Conservation (phyloP, 2,797 vertebrate genomes). For the Oryzias dopingdopingensis region DNA sequence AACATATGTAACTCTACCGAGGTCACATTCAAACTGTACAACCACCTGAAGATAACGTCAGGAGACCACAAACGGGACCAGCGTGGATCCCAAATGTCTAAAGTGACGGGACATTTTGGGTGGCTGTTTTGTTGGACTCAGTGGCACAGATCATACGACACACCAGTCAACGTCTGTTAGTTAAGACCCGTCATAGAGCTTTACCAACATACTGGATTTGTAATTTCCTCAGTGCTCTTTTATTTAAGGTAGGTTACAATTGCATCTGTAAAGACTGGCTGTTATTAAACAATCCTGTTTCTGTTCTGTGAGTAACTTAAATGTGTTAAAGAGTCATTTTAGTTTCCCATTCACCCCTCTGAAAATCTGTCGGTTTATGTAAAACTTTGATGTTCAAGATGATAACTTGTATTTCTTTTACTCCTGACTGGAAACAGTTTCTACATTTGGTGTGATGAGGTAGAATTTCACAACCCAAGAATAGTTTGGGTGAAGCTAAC, state of each 20-base stretch:
- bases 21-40: constrained; percentile 12
- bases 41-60: constrained; percentile 24
- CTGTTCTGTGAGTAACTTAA: neutral
- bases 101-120: constrained; percentile 20
- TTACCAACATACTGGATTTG: constrained; percentile 17
- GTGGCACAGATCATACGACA: neutral
- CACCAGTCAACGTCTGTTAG: constrained; percentile 10
- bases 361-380: neutral
- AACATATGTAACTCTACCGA: no score
- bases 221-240: constrained; percentile 7
- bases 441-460: constrained; percentile 64
- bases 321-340: neutral
- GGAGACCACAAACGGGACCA: constrained; percentile 9
- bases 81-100: constrained; percentile 19
- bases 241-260: no score
- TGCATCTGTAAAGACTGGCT: no score
- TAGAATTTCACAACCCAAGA: constrained; percentile 63
- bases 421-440: constrained; percentile 16
- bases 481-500: constrained; percentile 52
- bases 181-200: constrained; percentile 39
- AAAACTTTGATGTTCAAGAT: neutral
- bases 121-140: constrained; percentile 16
- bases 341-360: neutral
- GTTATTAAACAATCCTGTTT: no score
- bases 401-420: neutral